A percentile compares a stretch with the other conserved stretches of the same genome.
These are phyloP conservation scores for Heterodera filipjevi DNA, from an alignment of 2,888 invertebrate genomes.

Conservation along the genomic window DNA sequence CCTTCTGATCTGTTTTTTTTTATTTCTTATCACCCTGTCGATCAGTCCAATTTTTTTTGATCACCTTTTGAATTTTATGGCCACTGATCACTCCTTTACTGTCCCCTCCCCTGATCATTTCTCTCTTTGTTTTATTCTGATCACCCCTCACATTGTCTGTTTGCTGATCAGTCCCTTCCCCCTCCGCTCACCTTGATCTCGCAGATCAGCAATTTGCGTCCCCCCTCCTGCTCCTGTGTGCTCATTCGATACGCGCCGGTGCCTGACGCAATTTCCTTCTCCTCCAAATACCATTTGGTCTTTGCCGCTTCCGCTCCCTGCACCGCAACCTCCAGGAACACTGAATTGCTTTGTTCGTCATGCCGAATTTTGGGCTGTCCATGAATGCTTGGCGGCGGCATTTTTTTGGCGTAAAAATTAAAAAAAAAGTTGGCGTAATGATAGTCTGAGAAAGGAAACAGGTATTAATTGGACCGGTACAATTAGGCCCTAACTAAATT, in stretches of 20 bases:
- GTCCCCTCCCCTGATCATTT: too few relatives aligned
- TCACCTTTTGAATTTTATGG: too few relatives aligned
- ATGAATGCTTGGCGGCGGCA: slow-evolving; percentile 64
- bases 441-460: too few relatives aligned
- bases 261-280: slow-evolving; percentile 54
- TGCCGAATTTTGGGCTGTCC: slow-evolving; percentile 63
- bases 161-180: background rate
- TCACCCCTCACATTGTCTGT: too few relatives aligned
- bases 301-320: slow-evolving; percentile 57
- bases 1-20: too few relatives aligned
- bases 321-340: slow-evolving; percentile 60
- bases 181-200: slow-evolving; percentile 56
- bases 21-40: too few relatives aligned
- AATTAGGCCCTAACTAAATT: too few relatives aligned
- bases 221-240: slow-evolving; percentile 58
- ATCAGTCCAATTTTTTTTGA: too few relatives aligned
- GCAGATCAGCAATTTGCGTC: slow-evolving; percentile 55
- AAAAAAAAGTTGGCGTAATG: background rate
- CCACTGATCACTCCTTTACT: background rate
- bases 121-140: too few relatives aligned
- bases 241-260: slow-evolving; percentile 58
- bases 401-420: slow-evolving; percentile 22
- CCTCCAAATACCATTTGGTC: slow-evolving; percentile 61
- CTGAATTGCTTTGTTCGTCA: slow-evolving; percentile 53
- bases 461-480: too few relatives aligned